Percentiles rank a stretch among this genome's conserved stretches.
Conservation (phyloP, 2,888 invertebrate genomes). For the Allolobophora icterica region DNA sequence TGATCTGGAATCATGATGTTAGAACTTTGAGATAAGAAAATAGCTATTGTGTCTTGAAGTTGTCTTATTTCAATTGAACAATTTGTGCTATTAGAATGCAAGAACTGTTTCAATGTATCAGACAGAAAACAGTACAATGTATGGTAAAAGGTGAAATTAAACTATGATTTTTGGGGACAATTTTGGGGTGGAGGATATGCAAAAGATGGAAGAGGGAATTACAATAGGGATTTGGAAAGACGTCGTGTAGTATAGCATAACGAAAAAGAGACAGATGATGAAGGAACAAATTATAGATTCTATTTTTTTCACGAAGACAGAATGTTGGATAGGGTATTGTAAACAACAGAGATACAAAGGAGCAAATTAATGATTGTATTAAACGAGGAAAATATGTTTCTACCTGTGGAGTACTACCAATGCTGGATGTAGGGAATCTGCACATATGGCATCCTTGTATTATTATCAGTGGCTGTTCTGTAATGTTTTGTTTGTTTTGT, state of each 20-base stretch:
- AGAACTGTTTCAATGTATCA: neutral
- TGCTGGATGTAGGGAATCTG: neutral
- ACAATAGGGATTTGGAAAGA: neutral
- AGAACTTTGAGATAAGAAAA: neutral
- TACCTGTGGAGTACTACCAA: no score
- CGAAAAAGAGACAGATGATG: neutral
- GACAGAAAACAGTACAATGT: neutral
- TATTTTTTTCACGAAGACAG: neutral
- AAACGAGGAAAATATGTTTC: neutral
- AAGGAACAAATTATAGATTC: neutral
- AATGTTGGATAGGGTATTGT: neutral
- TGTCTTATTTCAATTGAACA: neutral
- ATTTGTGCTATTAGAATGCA: no score
- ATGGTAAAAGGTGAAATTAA: no score
- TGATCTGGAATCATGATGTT: neutral
- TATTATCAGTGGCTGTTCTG: neutral
- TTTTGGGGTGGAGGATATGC: neutral
- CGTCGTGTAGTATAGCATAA: neutral
- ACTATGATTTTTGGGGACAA: neutral
- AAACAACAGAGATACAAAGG: neutral
- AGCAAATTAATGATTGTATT: no score
- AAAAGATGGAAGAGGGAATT: neutral
- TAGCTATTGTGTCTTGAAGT: neutral
- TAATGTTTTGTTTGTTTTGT: constrained; percentile 14
- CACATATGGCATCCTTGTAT: neutral